Evolutionary conservation across 2,113 vertebrate genomes (phyloP).

Genomic region (Mobula birostris): DNA sequence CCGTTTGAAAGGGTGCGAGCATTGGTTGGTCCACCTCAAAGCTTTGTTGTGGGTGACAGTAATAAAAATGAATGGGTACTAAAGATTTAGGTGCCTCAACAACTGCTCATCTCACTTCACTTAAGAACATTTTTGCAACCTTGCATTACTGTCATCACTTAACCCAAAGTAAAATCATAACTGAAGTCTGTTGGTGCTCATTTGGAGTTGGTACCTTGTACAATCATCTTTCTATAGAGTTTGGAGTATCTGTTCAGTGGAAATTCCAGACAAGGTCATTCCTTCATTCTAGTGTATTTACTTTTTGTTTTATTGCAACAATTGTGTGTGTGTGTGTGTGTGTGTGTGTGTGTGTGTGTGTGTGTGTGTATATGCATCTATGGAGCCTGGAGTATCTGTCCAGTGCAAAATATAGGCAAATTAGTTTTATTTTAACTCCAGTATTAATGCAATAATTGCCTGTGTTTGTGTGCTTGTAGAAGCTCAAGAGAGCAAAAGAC

Average conservation of each 20-base stretch:
- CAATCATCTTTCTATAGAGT: not conserved
- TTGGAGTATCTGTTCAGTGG: not conserved
- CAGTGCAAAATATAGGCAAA: too few species aligned
- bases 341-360: too few species aligned
- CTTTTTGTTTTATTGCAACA: too few species aligned
- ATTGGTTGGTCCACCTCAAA: not conserved
- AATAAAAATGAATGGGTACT: not conserved
- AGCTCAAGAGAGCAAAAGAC: too few species aligned
- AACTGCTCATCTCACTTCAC: not conserved
- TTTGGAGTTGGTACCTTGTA: not conserved
- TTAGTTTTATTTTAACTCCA: too few species aligned
- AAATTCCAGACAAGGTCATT: not conserved
- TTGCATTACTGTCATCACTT: not conserved
- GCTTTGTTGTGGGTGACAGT: not conserved
- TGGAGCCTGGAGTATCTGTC: too few species aligned
- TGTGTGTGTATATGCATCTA: too few species aligned
- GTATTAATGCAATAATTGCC: too few species aligned
- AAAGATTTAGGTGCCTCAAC: not conserved
- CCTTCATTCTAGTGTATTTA: too few species aligned
- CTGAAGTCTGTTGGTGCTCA: not conserved
- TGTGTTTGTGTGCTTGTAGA: too few species aligned
- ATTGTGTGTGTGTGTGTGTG: too few species aligned
- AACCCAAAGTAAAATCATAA: not conserved
- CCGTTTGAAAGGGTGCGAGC: not conserved
- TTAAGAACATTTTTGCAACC: not conserved